These are phyloP conservation scores for Anser brachyrhynchus DNA, from an alignment of 2,113 vertebrate genomes.

Conservation along the genomic window DNA sequence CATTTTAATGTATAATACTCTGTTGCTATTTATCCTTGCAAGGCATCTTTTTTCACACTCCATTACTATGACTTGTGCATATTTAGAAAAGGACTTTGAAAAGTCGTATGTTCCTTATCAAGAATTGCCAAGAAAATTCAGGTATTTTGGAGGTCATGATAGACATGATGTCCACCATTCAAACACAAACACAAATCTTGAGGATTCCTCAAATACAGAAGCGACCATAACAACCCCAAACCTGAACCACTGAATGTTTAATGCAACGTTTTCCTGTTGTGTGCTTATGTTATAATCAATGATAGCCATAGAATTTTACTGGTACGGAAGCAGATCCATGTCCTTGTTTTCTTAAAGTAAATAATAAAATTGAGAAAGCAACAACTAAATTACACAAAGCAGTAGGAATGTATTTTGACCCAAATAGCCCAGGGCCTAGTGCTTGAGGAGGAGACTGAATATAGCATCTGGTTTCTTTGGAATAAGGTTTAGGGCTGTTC, in stretches of 20 bases:
- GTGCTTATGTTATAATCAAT: background rate
- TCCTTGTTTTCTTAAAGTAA: background rate
- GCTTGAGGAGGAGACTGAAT: accelerated
- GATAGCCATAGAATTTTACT: background rate
- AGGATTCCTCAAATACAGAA: background rate
- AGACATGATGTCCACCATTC: background rate
- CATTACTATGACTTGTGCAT: background rate
- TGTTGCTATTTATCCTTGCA: background rate
- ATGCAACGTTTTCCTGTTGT: background rate
- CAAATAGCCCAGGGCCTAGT: background rate
- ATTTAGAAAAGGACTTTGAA: background rate
- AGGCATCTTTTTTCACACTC: background rate
- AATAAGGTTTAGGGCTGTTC: background rate
- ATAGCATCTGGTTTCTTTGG: background rate
- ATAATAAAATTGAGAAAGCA: background rate
- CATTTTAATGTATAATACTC: background rate
- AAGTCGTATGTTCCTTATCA: background rate
- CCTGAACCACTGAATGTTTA: background rate
- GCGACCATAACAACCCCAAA: background rate
- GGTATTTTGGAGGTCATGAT: background rate
- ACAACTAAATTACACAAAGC: background rate
- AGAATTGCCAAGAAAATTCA: background rate
- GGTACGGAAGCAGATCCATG: background rate
- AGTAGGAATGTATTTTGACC: background rate
- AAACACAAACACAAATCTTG: background rate